Conservation (phyloP, 2,888 invertebrate species). For the Epistrophe eligans region DNA sequence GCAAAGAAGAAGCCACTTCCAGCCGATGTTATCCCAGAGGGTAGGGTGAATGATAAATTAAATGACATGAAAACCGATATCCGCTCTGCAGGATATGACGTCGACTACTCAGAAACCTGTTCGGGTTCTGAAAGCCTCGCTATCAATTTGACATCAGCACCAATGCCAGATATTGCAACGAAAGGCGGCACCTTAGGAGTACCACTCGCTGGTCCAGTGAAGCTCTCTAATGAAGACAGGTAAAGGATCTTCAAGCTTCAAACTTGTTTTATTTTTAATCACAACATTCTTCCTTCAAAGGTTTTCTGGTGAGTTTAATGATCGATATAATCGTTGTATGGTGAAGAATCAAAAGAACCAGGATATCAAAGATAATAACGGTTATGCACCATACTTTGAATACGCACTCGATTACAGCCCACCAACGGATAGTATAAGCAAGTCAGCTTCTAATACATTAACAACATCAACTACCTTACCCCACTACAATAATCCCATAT, state of each 20-base stretch:
- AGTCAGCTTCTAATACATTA: slow-evolving; percentile 75
- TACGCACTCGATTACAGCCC: slow-evolving; percentile 95
- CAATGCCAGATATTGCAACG: slow-evolving; percentile 83
- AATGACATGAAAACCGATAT: slow-evolving; percentile 95
- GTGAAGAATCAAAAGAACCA: slow-evolving; percentile 81
- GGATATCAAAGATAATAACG: slow-evolving; percentile 80
- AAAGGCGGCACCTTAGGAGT: slow-evolving; percentile 85
- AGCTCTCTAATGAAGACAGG: slow-evolving; percentile 88
- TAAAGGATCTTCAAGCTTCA: slow-evolving; percentile 38
- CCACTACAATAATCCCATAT: slow-evolving; percentile 80
- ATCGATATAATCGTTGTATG: slow-evolving; percentile 81
- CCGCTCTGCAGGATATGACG: slow-evolving; percentile 86
- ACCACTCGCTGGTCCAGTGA: slow-evolving; percentile 91
- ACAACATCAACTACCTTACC: slow-evolving; percentile 82
- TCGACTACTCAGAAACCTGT: slow-evolving; percentile 87
- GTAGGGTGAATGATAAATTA: slow-evolving; percentile 86
- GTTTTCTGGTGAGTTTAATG: slow-evolving; percentile 83
- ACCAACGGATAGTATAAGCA: slow-evolving; percentile 84
- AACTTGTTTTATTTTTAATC: neutral
- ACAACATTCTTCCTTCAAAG: slow-evolving; percentile 71
- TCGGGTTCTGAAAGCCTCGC: slow-evolving; percentile 86
- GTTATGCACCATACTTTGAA: slow-evolving; percentile 90
- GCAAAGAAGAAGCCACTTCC: slow-evolving; percentile 83
- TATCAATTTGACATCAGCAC: slow-evolving; percentile 83
- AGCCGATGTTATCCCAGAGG: slow-evolving; percentile 86